Base-by-base conservation (phyloP, 2,888 invertebrate species). In the Hemaris fuciformis region DNA sequence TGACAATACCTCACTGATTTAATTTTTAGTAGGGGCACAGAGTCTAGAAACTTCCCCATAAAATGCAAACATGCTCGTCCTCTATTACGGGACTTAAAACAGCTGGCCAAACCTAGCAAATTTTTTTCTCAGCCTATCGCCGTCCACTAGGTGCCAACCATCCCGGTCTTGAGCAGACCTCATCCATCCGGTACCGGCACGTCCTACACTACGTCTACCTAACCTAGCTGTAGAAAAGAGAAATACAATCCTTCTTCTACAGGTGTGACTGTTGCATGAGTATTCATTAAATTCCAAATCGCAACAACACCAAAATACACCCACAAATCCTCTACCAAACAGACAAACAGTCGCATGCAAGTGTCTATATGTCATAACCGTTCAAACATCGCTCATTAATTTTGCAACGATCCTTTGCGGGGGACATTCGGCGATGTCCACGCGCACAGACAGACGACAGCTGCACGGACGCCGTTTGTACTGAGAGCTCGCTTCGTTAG, bases 401-500 rank as follows among this genome's bases (percentile, higher is more conserved):
- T 18, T 53, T 31, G 53, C 27, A 53, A 53, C 5, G 13, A 23
- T 45, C 31, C 27, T 4, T 3, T 53, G 31, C 31, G 53, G 31
- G 31, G 31, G 53, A 31, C 53, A 53, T 25, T 27, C 8, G 15
- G 23, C 25, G 27, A 48, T 15, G 27, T n/a, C 48, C 7, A 27
- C 25, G 53, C 53, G 10, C 10, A 48, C 25, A 31, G 53, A 31
- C 31, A 10, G 23, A 73, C 80, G 84, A 77, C 86, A 86, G 85
- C 81, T 83, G 84, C 83, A 77, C 70, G 67, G 77, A 75, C 79
- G 78, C 81, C n/a, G n/a, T n/a, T 78, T 80, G 85, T 85, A 84
- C 85, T 85, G 81, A 84, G 89, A 85, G 80, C 81, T 75, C 80
- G 87, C 81, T 87, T 89, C 89, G 89, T 89, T 89, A 89, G 85